Base-by-base conservation (phyloP, 2,113 vertebrate species). In the Aptenodytes forsteri region DNA sequence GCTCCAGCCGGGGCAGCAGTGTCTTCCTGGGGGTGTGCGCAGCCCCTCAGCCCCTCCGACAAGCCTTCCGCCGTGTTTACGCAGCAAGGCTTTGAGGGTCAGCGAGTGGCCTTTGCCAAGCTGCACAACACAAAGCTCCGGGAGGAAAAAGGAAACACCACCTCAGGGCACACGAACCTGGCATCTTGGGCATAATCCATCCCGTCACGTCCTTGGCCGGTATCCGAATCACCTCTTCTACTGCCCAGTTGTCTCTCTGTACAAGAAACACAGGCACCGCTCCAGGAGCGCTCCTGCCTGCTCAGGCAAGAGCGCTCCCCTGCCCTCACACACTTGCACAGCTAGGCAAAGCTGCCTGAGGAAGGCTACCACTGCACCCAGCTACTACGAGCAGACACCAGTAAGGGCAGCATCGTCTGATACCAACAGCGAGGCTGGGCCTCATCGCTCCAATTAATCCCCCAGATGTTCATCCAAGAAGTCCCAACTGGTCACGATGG, bases 101-200 rank as follows among this genome's bases (percentile, higher is more conserved):
- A 42, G 38, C 21, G 42, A 19, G 16, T 0, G 27, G 36, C 16
- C 36, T 42, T 16, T 20, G 36, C 64, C 55, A 4, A 21, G 52
- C 52, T 27, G 49, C 36, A 3, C 65, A 9, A 9, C 42, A 2
- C 50, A 9, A 3, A 1, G 21, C 65, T 19, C 27, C 1, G 8
- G 29, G 11, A 27, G 50, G 75, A 16, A 7, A 9, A 13, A 30
- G 29, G 10, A 2, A 21, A 3, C 2, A 2, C 9, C 58, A 14
- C 23, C 32, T 27, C 7, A 4, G 76, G n/a, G 56, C 78, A 10
- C 67, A 58, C 93, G 0, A 14, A 95, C 93, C 93, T 77, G 93
- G 93, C 81, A 95, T 95, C 58, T 47, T 81, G 50, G 16, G 18
- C 81, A 95, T 70, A 21, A 95, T 95, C 93, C 93, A 95, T 2